A percentile compares a stretch with the other conserved stretches of the same genome.
These are phyloP conservation scores for Vespertilio murinus DNA, from an alignment of 2,797 vertebrate species.

Conservation along the genomic window DNA sequence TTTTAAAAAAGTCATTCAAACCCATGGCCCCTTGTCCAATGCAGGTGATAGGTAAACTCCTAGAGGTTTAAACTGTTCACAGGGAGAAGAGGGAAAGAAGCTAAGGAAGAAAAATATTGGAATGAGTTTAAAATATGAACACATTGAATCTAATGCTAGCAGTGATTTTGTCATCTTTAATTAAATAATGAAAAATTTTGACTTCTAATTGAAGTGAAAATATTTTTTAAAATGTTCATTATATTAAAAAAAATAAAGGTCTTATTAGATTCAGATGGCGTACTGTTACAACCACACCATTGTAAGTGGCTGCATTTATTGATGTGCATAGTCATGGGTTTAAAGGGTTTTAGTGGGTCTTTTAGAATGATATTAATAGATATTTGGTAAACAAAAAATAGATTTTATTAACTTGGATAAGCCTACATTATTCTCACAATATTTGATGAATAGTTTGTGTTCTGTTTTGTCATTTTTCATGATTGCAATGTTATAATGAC, in stretches of 20 bases:
- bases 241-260: background rate
- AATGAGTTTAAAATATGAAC: constrained; percentile 16
- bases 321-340: background rate
- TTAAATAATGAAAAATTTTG: background rate
- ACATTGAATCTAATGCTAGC: background rate
- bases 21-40: background rate
- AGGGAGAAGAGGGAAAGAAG: background rate
- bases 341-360: background rate
- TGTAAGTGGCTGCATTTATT: background rate
- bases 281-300: background rate
- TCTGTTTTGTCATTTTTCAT: background rate
- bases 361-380: background rate
- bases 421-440: background rate
- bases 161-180: background rate
- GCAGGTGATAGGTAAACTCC: background rate
- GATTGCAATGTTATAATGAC: background rate
- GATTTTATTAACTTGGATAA: background rate
- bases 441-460: background rate
- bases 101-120: background rate
- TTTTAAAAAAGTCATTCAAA: too few relatives aligned
- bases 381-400: background rate
- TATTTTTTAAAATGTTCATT: background rate
- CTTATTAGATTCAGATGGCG: background rate
- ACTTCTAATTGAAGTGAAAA: background rate
- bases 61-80: background rate